These are phyloP conservation scores for Drosophila fulvimacula DNA, from an alignment of 2,888 invertebrate genomes.

Conservation along the genomic window DNA sequence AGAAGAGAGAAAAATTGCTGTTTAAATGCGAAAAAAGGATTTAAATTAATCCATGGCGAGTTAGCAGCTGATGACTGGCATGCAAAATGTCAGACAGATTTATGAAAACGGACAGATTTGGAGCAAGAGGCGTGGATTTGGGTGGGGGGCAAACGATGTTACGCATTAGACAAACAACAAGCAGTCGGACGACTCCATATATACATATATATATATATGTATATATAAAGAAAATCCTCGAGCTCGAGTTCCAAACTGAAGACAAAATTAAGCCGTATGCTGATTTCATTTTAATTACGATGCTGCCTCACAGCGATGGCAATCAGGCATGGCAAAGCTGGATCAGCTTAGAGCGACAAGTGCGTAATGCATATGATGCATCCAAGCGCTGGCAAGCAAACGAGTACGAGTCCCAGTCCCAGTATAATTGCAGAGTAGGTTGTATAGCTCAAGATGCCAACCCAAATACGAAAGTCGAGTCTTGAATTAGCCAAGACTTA, in stretches of 20 bases:
- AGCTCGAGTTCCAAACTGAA: slow-evolving; percentile 48
- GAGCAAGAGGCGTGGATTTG: slow-evolving; percentile 58
- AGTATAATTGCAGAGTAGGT: slow-evolving; percentile 43
- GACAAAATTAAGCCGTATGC: slow-evolving; percentile 80
- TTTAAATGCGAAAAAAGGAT: slow-evolving; percentile 52
- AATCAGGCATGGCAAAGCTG: slow-evolving; percentile 79
- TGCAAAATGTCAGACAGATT: slow-evolving; percentile 78
- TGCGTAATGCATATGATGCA: slow-evolving; percentile 72
- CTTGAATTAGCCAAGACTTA: slow-evolving; percentile 25
- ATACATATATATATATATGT: background rate
- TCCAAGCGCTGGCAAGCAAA: slow-evolving; percentile 30
- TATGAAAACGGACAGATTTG: slow-evolving; percentile 79
- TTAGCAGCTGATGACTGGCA: slow-evolving; percentile 75
- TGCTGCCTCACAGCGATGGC: slow-evolving; percentile 61
- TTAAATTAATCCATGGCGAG: slow-evolving; percentile 69
- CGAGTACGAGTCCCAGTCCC: slow-evolving; percentile 31
- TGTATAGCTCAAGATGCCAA: slow-evolving; percentile 56
- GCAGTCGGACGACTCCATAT: slow-evolving; percentile 61
- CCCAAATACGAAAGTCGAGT: slow-evolving; percentile 52
- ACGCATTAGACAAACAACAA: slow-evolving; percentile 80
- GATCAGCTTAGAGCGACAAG: slow-evolving; percentile 81
- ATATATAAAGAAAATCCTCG: slow-evolving; percentile 22
- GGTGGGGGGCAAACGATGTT: slow-evolving; percentile 69
- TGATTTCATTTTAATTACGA: slow-evolving; percentile 81
- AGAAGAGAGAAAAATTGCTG: slow-evolving; percentile 27